A percentile compares a stretch with the other conserved stretches of the same genome.
These are phyloP conservation scores for Galerucella pusilla DNA, from an alignment of 2,888 invertebrate genomes.

Conservation along the genomic window DNA sequence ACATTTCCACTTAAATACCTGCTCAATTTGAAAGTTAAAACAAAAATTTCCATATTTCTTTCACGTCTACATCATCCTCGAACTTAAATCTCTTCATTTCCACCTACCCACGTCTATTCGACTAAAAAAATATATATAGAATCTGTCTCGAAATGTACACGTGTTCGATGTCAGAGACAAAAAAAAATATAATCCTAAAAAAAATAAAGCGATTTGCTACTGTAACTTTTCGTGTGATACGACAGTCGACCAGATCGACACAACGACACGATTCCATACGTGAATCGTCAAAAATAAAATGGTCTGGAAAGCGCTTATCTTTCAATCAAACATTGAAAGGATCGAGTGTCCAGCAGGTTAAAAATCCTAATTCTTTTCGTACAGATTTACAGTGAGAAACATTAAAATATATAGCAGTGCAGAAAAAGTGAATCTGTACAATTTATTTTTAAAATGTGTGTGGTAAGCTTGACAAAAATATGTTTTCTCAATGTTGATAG, in stretches of 20 bases:
- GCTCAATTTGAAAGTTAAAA: conserved; percentile 18
- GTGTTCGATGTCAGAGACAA: conserved; percentile 37
- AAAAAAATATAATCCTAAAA: conserved; percentile 34
- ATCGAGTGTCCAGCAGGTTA: conserved; percentile 17
- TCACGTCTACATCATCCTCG: background rate
- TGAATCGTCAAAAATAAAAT: background rate
- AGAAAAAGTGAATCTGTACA: background rate
- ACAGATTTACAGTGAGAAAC: background rate
- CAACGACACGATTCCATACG: background rate
- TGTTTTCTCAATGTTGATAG: no score
- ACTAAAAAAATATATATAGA: conserved; percentile 6
- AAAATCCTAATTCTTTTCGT: conserved; percentile 20
- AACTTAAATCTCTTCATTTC: conserved; percentile 24
- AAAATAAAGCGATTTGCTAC: conserved; percentile 46
- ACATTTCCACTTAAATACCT: background rate
- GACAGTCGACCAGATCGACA: conserved; percentile 33
- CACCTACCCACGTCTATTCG: conserved; percentile 17
- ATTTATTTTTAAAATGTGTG: no score
- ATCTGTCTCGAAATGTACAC: conserved; percentile 32
- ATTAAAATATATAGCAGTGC: background rate
- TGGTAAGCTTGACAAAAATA: no score
- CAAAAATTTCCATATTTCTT: conserved; percentile 19
- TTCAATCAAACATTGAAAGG: conserved; percentile 19
- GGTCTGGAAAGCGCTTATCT: conserved; percentile 8
- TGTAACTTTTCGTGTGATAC: conserved; percentile 37